These are phyloP conservation scores for Salmo trutta DNA, from an alignment of 2,797 vertebrate species.

Conservation along the genomic window DNA sequence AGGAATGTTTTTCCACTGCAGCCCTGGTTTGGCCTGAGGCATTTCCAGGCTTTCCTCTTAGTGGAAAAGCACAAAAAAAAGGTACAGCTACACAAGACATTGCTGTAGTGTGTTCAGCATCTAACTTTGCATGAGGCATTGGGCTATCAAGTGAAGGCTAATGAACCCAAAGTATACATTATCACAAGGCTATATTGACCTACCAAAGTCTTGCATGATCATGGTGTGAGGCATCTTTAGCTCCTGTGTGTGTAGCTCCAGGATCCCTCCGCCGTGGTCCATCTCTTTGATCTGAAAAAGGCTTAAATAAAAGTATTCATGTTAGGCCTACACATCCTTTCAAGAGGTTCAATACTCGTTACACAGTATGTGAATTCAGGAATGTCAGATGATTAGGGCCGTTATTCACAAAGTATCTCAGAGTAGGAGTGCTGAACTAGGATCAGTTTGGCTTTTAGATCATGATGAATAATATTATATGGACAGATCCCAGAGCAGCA, in stretches of 20 bases:
- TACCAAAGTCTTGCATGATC: slow-evolving; percentile 99
- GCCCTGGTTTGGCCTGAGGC: neutral
- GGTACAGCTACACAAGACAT: neutral
- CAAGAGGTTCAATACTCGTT: slow-evolving; percentile 1
- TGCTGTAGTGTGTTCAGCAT: neutral
- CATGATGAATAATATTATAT: no score
- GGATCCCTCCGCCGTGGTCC: slow-evolving; percentile 94
- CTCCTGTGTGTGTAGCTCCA: slow-evolving; percentile 94
- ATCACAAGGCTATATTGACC: slow-evolving; percentile 41
- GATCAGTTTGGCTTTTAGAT: no score
- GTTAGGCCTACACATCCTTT: slow-evolving; percentile 17
- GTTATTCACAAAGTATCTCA: no score
- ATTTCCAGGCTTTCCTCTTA: neutral
- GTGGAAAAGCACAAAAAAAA: neutral
- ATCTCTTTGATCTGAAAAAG: slow-evolving; percentile 70
- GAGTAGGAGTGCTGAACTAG: no score
- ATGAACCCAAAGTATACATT: neutral
- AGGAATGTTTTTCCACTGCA: neutral
- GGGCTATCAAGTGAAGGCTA: neutral
- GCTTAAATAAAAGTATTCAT: slow-evolving; percentile 46
- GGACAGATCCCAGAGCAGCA: no score
- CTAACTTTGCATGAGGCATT: neutral
- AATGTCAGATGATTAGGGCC: neutral
- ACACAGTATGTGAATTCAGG: neutral
- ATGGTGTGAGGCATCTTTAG: slow-evolving; percentile 97